Conservation (phyloP, 2,113 vertebrate genomes). For the Coreoperca whiteheadi region DNA sequence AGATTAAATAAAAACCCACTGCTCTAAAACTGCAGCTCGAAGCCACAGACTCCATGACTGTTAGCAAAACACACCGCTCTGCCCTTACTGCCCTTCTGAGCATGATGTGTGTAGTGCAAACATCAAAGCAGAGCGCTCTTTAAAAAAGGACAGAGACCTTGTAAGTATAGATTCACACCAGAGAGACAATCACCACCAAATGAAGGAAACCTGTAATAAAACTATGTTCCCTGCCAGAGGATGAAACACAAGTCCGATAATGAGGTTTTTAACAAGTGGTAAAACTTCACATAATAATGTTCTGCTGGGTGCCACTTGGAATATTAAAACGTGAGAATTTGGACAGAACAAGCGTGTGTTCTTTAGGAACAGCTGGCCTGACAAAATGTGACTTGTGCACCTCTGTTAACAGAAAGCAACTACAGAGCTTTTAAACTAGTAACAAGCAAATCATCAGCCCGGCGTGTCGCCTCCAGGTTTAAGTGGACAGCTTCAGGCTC, state of each 20-base stretch:
- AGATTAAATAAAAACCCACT: constrained; percentile 9
- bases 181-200: not conserved
- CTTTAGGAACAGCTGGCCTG: not conserved
- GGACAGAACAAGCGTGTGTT: not conserved
- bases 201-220: not conserved
- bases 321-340: not conserved
- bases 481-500: constrained; percentile 27
- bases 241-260: not conserved
- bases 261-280: not conserved
- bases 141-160: not conserved
- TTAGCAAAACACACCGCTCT: not conserved
- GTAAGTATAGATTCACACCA: constrained; percentile 1
- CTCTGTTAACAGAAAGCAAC: constrained; percentile 43
- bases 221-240: not conserved
- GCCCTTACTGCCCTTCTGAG: not conserved
- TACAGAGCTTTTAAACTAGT: constrained; percentile 29
- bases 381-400: not conserved
- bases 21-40: not conserved
- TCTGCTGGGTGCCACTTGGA: not conserved
- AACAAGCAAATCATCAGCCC: constrained; percentile 41
- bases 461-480: constrained; percentile 35
- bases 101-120: constrained; percentile 11
- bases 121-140: constrained; percentile 16
- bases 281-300: not conserved
- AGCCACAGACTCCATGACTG: not conserved